These are phyloP conservation scores for Oostethus manadensis DNA, from an alignment of 2,113 vertebrate genomes.

Conservation along the genomic window DNA sequence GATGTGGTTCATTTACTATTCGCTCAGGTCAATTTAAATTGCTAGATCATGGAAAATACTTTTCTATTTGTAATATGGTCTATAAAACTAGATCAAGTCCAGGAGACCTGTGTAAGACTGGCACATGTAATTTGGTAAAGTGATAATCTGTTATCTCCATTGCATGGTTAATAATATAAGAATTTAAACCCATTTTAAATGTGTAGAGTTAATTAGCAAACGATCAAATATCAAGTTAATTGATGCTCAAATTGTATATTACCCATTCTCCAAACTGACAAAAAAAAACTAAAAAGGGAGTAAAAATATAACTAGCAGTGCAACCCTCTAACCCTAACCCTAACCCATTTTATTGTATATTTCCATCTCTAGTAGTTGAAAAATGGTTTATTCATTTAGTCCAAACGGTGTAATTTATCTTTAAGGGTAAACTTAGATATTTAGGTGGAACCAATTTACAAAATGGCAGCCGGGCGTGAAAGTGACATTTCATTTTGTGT, in stretches of 20 bases:
- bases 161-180: constrained; percentile 14
- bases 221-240: not conserved
- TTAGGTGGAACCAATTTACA: too few relatives aligned
- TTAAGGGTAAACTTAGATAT: too few relatives aligned
- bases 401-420: too few relatives aligned
- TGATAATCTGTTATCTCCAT: constrained; percentile 21
- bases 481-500: too few relatives aligned
- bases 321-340: too few relatives aligned
- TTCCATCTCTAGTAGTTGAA: too few relatives aligned
- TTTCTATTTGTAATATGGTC: constrained; percentile 61
- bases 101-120: constrained; percentile 41
- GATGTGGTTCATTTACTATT: constrained; percentile 71
- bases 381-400: too few relatives aligned
- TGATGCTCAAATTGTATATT: not conserved
- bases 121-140: constrained; percentile 37
- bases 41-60: constrained; percentile 60
- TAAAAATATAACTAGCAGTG: too few relatives aligned
- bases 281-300: too few relatives aligned
- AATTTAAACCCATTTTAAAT: constrained; percentile 9
- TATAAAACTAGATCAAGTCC: constrained; percentile 59
- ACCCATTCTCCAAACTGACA: too few relatives aligned
- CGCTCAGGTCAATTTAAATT: constrained; percentile 69
- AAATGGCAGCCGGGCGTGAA: too few relatives aligned
- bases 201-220: not conserved
- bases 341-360: too few relatives aligned